Base-by-base conservation (phyloP, 2,888 invertebrate species). In the Sarcophaga variegata region DNA sequence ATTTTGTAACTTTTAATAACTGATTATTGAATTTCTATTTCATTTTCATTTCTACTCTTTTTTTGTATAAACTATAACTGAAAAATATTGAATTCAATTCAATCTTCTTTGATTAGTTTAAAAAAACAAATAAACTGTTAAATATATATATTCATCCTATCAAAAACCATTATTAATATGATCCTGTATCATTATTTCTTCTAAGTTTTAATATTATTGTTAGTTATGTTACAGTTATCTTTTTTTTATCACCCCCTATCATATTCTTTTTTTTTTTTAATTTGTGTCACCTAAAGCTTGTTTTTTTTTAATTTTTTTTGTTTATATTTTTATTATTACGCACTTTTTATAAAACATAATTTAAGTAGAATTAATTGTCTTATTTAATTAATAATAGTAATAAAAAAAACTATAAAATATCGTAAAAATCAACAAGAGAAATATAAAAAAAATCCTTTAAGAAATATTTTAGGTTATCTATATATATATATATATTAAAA, bases 1-100 rank as follows among this genome's bases (percentile, higher is more conserved):
- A 66, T 12, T 45, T 69, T 59, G 60, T 49, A 72, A 69, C 69
- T 74, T 80, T 81, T 74, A 81, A n/a, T 75, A 78, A 69, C 49
- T 25, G 4, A 62, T 81, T 20, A 64, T 64, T 83, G 66, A 79
- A 75, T 84, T 83, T 83, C 37, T 81, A 62, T 75, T 75, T 83
- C 74, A 70, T 66, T 84, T 81, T 63, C n/a, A 22, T 67, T 81
- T 8, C 45, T 60, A 63, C 27, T 70, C 62, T 37, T 66, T 14
- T 47, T 63, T 62, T 69, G 67, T 79, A 45, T 71, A 63, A 37
- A 37, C 37, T 76, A 54, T 81, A 47, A 75, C 45, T 37, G 37
- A 76, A 81, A 60, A 49, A 76, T 66, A 72, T 84, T 87, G 87
- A 87, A 87, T 87, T 60, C 47, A 87, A 87, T 87, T 87, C 87